Percentiles rank a stretch among this genome's conserved stretches.
phyloP scores from a whole-genome alignment of 2,113 vertebrate genomes.

The Rana temporaria region DNA sequence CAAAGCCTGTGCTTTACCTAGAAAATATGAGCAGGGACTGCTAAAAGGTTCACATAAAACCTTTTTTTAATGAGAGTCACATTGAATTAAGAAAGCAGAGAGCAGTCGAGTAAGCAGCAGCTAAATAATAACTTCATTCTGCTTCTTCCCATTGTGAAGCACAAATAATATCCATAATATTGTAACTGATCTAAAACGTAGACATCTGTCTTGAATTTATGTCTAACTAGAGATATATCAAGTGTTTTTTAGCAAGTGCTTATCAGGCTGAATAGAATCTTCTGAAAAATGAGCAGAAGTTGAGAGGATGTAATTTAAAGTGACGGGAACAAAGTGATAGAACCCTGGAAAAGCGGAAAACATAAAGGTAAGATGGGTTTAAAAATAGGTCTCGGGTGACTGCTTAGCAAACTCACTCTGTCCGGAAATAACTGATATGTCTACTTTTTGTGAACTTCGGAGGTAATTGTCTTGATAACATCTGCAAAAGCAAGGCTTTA shows the following conservation, averaged over 20 bases:
- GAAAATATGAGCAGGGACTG: slow-evolving; percentile 23
- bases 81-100: slow-evolving; percentile 49
- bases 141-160: slow-evolving; percentile 44
- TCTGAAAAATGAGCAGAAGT: slow-evolving; percentile 11
- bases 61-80: slow-evolving; percentile 46
- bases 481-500: neutral
- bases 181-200: slow-evolving; percentile 50
- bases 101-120: slow-evolving; percentile 32
- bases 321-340: slow-evolving; percentile 39
- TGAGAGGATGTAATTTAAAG: slow-evolving; percentile 7
- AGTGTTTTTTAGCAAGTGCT: neutral
- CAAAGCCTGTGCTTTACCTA: neutral
- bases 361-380: slow-evolving; percentile 17
- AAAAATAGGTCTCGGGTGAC: slow-evolving; percentile 15
- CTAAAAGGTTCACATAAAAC: slow-evolving; percentile 25
- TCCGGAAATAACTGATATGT: neutral
- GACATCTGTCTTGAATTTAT: slow-evolving; percentile 39
- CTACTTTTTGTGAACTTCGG: neutral
- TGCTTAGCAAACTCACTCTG: slow-evolving; percentile 11
- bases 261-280: slow-evolving; percentile 3
- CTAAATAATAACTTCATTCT: slow-evolving; percentile 49
- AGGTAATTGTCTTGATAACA: neutral
- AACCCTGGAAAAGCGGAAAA: slow-evolving; percentile 13
- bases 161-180: slow-evolving; percentile 52
- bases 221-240: slow-evolving; percentile 24